These are phyloP conservation scores for Notothenia rossii DNA, from an alignment of 2,113 vertebrate genomes.

Conservation along the genomic window DNA sequence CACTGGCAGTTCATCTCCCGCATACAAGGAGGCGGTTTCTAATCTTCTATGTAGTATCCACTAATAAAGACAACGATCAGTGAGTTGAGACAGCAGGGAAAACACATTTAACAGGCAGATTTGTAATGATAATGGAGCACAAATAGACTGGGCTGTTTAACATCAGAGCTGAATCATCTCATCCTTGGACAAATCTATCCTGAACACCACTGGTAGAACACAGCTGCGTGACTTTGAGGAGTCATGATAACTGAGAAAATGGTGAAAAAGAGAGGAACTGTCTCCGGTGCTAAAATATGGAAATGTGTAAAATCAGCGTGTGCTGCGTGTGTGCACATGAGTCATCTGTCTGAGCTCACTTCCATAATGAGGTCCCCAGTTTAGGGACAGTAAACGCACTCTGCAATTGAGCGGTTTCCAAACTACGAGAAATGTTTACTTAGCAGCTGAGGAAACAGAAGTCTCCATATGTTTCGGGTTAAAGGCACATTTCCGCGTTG, in stretches of 20 bases:
- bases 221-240: conserved; percentile 24
- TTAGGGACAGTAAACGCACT: conserved; percentile 61
- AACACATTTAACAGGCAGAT: conserved; percentile 81
- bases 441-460: conserved; percentile 92
- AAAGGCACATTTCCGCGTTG: conserved; percentile 87
- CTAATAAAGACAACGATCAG: conserved; percentile 83
- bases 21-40: conserved; percentile 79
- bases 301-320: conserved; percentile 54
- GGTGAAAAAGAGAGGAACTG: conserved; percentile 34
- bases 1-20: conserved; percentile 75
- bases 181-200: conserved; percentile 60
- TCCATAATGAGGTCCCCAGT: conserved; percentile 69
- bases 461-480: conserved; percentile 90
- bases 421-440: conserved; percentile 89
- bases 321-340: conserved; percentile 25
- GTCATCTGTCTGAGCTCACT: conserved; percentile 51
- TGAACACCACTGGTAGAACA: conserved; percentile 40
- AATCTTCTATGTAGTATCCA: conserved; percentile 82
- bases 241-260: conserved; percentile 19
- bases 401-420: conserved; percentile 78
- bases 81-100: conserved; percentile 79
- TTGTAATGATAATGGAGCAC: conserved; percentile 80
- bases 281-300: conserved; percentile 21
- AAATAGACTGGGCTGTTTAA: conserved; percentile 71
- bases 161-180: conserved; percentile 70